Evolutionary conservation across 2,888 invertebrate genomes (phyloP).

Genomic region (Drosophila affinis): DNA sequence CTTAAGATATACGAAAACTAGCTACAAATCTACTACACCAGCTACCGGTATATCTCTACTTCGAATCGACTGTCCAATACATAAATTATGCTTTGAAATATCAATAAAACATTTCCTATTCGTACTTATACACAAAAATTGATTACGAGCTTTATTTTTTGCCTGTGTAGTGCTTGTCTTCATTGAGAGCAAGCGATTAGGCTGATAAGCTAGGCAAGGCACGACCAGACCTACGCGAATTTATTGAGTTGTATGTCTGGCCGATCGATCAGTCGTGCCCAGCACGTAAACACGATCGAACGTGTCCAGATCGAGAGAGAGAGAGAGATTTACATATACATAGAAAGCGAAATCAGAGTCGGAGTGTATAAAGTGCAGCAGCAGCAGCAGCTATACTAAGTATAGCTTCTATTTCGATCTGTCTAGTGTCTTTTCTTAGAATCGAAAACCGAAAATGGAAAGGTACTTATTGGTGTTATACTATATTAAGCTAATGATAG

Average conservation of each 20-base stretch:
- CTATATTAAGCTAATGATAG: neutral
- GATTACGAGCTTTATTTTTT: neutral
- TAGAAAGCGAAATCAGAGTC: neutral
- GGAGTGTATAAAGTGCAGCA: slow-evolving; percentile 30
- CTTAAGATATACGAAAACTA: neutral
- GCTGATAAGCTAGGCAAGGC: slow-evolving; percentile 28
- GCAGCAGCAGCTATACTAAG: slow-evolving; percentile 26
- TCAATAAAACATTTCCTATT: too few relatives aligned
- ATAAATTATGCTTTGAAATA: too few relatives aligned
- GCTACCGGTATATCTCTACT: too few relatives aligned
- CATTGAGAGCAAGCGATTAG: neutral
- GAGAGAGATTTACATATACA: neutral
- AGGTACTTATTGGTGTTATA: slow-evolving; percentile 17
- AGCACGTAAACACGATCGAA: slow-evolving; percentile 40
- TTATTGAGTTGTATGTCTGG: neutral
- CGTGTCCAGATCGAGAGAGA: neutral
- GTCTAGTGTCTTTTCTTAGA: neutral
- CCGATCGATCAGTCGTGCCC: slow-evolving; percentile 57
- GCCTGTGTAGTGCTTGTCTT: neutral
- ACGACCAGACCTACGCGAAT: neutral
- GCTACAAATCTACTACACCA: neutral
- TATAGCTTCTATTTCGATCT: slow-evolving; percentile 21
- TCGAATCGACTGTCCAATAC: too few relatives aligned
- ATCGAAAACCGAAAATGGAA: slow-evolving; percentile 32
- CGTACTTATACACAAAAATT: neutral